Conservation (phyloP, 2,888 invertebrate species). For the Caenorhabditis panamensis region DNA sequence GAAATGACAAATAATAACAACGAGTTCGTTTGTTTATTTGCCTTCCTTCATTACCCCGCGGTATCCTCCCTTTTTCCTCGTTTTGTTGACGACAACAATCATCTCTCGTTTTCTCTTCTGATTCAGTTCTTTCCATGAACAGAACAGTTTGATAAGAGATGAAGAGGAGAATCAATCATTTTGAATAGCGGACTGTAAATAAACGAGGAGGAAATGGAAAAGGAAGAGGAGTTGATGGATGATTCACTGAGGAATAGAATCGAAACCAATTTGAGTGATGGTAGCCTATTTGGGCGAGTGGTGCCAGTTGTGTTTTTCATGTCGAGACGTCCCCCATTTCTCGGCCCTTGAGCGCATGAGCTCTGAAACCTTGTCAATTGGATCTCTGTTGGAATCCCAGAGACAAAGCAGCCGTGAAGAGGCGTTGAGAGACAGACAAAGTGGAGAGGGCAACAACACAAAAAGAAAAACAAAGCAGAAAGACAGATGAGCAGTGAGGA, state of each 20-base stretch:
- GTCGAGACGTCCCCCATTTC: conserved; percentile 4
- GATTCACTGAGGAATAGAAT: neutral
- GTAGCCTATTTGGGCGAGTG: neutral
- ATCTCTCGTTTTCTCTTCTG: neutral
- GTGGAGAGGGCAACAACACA: conserved; percentile 23
- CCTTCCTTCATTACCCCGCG: too few relatives aligned
- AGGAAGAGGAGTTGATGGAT: conserved; percentile 4
- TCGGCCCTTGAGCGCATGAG: conserved; percentile 13
- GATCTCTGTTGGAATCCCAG: conserved; percentile 22
- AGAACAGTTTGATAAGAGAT: neutral
- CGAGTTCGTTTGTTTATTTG: conserved; percentile 26
- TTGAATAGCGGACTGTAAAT: neutral
- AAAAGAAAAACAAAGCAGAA: conserved; percentile 37
- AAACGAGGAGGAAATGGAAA: neutral
- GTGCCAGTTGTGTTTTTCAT: neutral
- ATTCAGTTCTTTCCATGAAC: conserved; percentile 8
- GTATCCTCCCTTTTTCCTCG: neutral
- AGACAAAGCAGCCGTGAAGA: neutral
- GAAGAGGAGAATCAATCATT: conserved; percentile 1
- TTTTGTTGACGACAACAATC: neutral
- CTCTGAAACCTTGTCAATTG: conserved; percentile 39
- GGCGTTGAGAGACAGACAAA: neutral
- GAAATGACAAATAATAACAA: conserved; percentile 22
- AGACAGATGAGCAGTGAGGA: conserved; percentile 1
- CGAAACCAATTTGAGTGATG: neutral